Evolutionary conservation across 2,113 vertebrate genomes (phyloP), one percentile per base, ranked within the genome.

Genomic region (Rostratula benghalensis): DNA sequence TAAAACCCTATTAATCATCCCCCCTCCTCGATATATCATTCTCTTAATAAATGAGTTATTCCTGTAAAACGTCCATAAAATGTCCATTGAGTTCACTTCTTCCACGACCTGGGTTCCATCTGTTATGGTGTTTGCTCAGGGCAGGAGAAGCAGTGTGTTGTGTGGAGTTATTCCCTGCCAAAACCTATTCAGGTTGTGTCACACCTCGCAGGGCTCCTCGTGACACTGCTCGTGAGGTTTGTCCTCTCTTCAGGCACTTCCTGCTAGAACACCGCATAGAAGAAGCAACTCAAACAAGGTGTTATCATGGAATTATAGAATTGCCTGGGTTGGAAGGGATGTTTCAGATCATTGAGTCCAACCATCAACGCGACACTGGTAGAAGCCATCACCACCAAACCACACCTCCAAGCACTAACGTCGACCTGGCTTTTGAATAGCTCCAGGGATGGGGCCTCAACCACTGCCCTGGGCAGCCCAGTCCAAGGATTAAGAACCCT

Each of bases 231-330:
- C 65, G 7, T 21, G 23, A 80, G 23, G 9, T 28, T 77, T 60
- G 25, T 56, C n/a, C 30, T 43, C 50, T 48, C 8, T 14, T 57
- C 59, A 27, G 6, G 23, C 3, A 9, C 23, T 48, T 91, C 54
- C 46, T 53, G 64, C 45, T 57, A 2, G 1, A 33, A 22, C 1
- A 6, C 19, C 43, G 86, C 30, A 27, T 24, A 7, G 2, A 80
- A 41, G 25, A 28, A 0, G 0, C 10, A 63, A 41, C 14, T 71
- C 37, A 63, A 43, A 46, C 33, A 51, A 53, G 0, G 2, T 19
- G 5, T 30, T 54, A 30, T 54, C 53, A 30, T 6, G 10, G 53
- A 17, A 54, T 54, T 28, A 17, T 9, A 54, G 53, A 54, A 54
- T 18, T 54, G 53, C 27, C 15, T 9, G 9, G 27, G 27, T 30